phyloP scores from a whole-genome alignment of 2,113 vertebrate species.

The Corythaixoides concolor region DNA sequence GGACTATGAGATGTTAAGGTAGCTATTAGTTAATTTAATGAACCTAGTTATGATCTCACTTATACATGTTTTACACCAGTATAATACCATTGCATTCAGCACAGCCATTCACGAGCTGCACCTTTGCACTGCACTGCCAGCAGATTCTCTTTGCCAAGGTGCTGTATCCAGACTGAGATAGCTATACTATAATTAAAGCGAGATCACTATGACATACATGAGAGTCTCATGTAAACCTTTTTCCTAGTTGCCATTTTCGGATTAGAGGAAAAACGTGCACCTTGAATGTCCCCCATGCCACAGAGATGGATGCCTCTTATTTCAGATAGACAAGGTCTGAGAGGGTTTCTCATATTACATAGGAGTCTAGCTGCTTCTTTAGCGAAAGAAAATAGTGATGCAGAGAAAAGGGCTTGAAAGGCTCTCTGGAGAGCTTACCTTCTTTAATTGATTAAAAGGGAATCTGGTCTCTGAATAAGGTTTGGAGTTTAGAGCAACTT shows the following conservation, averaged over 20 bases:
- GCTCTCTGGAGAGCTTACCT: neutral
- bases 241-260: neutral
- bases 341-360: neutral
- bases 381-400: neutral
- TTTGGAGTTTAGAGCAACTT: neutral
- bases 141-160: neutral
- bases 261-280: neutral
- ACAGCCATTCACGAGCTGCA: neutral
- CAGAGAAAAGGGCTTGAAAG: neutral
- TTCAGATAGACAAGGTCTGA: neutral
- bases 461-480: neutral
- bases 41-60: slow-evolving; percentile 41
- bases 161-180: neutral
- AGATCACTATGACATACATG: neutral
- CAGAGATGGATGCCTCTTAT: neutral
- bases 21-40: slow-evolving; percentile 50
- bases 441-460: neutral
- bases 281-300: neutral
- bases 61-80: neutral
- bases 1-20: neutral
- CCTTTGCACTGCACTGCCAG: neutral
- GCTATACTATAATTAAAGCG: neutral
- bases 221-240: neutral
- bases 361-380: neutral
- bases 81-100: neutral